phyloP scores from a whole-genome alignment of 2,113 vertebrate genomes.

The Megalops atlanticus region DNA sequence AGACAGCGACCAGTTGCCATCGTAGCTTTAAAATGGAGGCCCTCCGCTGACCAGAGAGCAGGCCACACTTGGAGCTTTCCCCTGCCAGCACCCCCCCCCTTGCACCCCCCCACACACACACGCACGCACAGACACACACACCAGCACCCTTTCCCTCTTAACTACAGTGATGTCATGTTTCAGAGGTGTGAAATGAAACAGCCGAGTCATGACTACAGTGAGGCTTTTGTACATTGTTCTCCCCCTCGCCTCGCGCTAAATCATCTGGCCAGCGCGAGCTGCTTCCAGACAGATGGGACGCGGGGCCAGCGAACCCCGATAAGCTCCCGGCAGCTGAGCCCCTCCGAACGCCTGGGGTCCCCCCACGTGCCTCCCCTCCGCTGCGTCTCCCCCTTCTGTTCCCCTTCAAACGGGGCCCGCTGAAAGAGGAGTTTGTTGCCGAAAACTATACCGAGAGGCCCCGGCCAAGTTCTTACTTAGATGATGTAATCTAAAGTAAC shows the following conservation, averaged over 20 bases:
- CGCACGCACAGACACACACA: neutral
- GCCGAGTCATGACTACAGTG: constrained; percentile 17
- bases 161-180: constrained; percentile 7
- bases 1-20: too few relatives aligned
- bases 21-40: too few relatives aligned
- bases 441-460: constrained; percentile 25
- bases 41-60: neutral
- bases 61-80: neutral
- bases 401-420: neutral
- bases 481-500: constrained; percentile 49
- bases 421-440: constrained; percentile 36
- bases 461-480: constrained; percentile 38
- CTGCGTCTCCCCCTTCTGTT: neutral
- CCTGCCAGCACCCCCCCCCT: neutral
- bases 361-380: neutral
- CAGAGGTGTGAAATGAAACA: constrained; percentile 29
- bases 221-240: constrained; percentile 27
- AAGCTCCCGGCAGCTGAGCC: neutral
- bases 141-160: neutral
- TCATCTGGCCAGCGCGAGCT: constrained; percentile 29
- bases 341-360: neutral
- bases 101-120: neutral
- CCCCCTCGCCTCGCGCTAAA: constrained; percentile 32
- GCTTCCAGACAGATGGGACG: constrained; percentile 29
- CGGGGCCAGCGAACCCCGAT: neutral